Evolutionary conservation across 2,888 invertebrate species (phyloP), one percentile per base, ranked within the genome.

Genomic region (Cheilosia pagana): DNA sequence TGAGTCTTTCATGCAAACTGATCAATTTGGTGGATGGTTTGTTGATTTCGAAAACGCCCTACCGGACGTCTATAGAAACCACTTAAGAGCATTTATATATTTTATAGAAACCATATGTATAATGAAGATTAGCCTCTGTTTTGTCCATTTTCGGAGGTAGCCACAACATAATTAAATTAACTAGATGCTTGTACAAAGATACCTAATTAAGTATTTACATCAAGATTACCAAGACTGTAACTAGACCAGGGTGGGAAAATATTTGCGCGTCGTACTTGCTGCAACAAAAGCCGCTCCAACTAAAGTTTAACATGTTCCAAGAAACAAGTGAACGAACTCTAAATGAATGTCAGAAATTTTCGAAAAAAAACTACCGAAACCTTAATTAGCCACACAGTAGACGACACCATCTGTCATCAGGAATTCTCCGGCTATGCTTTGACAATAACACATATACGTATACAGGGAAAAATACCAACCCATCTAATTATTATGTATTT

Each of bases 351-450:
- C 55, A 55, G 31, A 68, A 21, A 25, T 67, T 25, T 39, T 28
- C 19, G 35, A 39, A 57, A 57, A 57, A 60, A 57, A 57, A 60
- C 28, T 55, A 31, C 63, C 35, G 21, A 65, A 74, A 55, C 63
- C 16, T 74, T 65, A 55, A 74, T 65, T 74, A 65, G 57, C 45
- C 55, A 53, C 14, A 43, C 21, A 8, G 7, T 23, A 53, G 41
- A 71, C n/a, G 53, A 31, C 53, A 63, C 74, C 74, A 74, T 74
- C 63, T 74, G 63, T 74, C 74, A 63, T 57, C 74, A 25, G 55
- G 57, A 19, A 57, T 55, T 55, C 65, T 39, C 63, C 57, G 55
- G 55, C 48, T 19, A n/a, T 48, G 48, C 25, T 25, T 48, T 39
- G 39, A 48, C 35, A 35, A 35, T 35, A 25, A 45, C 31, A 48